Evolutionary conservation across 2,888 invertebrate species (phyloP).

Genomic region (Creontiades dilutus): DNA sequence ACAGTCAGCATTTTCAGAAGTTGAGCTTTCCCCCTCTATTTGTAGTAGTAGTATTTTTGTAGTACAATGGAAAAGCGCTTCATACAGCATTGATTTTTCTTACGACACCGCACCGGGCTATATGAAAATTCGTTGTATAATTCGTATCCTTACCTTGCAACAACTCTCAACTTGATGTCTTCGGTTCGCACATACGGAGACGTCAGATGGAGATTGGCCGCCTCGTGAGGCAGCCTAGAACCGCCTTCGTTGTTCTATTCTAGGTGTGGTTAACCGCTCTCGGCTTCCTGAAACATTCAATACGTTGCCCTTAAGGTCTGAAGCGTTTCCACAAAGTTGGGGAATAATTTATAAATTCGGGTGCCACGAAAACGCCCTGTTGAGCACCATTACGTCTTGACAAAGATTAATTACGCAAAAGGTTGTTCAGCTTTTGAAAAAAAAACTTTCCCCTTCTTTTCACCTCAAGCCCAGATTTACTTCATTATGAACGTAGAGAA

Average conservation of each 20-base stretch:
- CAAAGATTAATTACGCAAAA: slow-evolving; percentile 17
- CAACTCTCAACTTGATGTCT: not conserved
- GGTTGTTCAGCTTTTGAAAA: not conserved
- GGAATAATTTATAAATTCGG: slow-evolving; percentile 28
- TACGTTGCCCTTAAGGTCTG: not conserved
- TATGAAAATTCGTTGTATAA: no score
- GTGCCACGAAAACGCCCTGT: not conserved
- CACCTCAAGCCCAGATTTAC: not conserved
- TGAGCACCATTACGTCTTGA: slow-evolving; percentile 10
- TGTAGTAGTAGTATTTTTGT: no score
- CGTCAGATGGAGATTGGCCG: not conserved
- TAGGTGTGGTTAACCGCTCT: slow-evolving; percentile 2
- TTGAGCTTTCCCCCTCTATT: no score
- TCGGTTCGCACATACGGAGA: slow-evolving; percentile 4
- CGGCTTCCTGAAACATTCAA: slow-evolving; percentile 33
- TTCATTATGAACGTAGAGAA: not conserved
- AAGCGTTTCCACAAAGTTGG: not conserved
- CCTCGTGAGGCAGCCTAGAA: not conserved
- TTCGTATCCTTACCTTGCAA: slow-evolving; percentile 1
- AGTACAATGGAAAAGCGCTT: no score
- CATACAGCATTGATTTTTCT: no score
- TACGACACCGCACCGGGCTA: no score
- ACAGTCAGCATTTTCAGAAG: no score
- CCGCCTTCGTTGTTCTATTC: not conserved
- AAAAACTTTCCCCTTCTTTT: not conserved